Base-by-base conservation (phyloP, 1,140 invertebrate species). In the Pogonomyrmex californicus region DNA sequence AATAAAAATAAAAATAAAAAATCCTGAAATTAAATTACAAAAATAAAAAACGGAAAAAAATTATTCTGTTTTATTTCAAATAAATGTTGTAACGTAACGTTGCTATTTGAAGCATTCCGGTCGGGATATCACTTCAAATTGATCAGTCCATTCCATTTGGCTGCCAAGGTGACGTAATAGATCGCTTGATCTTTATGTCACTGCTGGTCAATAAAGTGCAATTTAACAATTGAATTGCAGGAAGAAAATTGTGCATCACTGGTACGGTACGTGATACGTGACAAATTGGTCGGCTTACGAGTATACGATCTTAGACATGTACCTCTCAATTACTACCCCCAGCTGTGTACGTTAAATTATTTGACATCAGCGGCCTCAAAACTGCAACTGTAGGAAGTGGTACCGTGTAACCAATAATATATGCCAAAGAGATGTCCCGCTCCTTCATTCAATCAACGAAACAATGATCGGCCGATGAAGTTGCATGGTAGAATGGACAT, bases 321-420 rank as follows among this genome's bases (percentile, higher is more conserved):
- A 38, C 23, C 70, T 62, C 76, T 81, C 88, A 76, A 90, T 90
- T 63, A 85, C 41, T 14, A 49, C 41, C 23, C 0, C 9, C 33
- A 3, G 33, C 44, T 36, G 56, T 17, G 54, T 9, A 6, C 17
- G 33, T 14, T 89, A 81, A 90, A 58, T 90, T 89, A 87, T 83
- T 70, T 75, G 66, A 79, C 85, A 62, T 49, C 10, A 23, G 76
- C n/a, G 66, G 78, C 36, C 36, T 54, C 1, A 23, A 2, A 41
- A 2, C 23, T 33, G 65, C 38, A 9, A 23, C 23, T 6, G 10
- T 47, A 54, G 62, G 38, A 68, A 66, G 14, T 33, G 49, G 12
- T 38, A 47, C 38, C 33, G 60, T 47, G 14, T 38, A 70, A 54
- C 36, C 54, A 36, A 73, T 23, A 23, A 23, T 23, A 23, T 23